Percentiles rank a stretch among this genome's conserved stretches.
phyloP scores from a whole-genome alignment of 2,888 invertebrate species.

The Bellardia bayeri region DNA sequence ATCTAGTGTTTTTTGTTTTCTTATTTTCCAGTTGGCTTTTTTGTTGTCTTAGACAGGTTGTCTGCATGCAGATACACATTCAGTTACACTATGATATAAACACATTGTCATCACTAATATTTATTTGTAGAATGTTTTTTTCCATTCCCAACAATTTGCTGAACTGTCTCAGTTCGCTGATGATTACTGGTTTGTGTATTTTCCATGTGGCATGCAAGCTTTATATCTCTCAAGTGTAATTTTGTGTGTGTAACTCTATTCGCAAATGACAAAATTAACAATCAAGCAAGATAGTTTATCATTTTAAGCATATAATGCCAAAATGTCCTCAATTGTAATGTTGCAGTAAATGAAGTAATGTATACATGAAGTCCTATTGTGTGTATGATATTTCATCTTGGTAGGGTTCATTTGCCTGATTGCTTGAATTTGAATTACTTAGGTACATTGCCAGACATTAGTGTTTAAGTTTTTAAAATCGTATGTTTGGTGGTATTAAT shows the following conservation, averaged over 20 bases:
- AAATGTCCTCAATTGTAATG: slow-evolving; percentile 31
- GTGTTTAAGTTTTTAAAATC: not conserved
- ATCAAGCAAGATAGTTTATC: slow-evolving; percentile 37
- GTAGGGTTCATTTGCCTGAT: not conserved
- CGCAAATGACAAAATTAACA: slow-evolving; percentile 43
- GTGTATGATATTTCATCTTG: slow-evolving; percentile 7
- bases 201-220: slow-evolving; percentile 59
- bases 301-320: slow-evolving; percentile 10
- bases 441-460: not conserved
- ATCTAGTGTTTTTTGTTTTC: slow-evolving; percentile 15
- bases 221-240: not conserved
- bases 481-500: not conserved
- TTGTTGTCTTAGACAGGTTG: slow-evolving; percentile 24
- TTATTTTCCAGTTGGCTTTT: not conserved
- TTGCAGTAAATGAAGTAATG: not conserved
- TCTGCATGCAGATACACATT: slow-evolving; percentile 16
- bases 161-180: not conserved
- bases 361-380: not conserved
- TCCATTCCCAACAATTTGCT: slow-evolving; percentile 18
- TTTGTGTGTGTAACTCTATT: slow-evolving; percentile 29
- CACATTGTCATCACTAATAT: slow-evolving; percentile 8
- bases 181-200: not conserved
- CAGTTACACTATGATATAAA: not conserved
- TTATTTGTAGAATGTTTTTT: slow-evolving; percentile 12
- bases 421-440: not conserved